Evolutionary conservation across 1,140 invertebrate genomes (phyloP).

Genomic region (Bursaphelenchus mucronatus): DNA sequence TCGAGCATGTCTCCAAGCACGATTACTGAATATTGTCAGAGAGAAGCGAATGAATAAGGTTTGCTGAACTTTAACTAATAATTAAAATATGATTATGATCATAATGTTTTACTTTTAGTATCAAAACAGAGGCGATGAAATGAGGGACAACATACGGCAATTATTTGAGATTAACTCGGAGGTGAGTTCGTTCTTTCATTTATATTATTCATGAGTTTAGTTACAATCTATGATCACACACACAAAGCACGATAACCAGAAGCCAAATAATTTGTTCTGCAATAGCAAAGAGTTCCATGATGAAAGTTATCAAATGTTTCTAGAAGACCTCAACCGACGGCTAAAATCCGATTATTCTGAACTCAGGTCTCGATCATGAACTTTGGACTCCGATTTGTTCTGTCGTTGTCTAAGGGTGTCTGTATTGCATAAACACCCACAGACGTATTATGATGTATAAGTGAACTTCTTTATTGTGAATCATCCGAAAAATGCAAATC

Average conservation of each 20-base stretch:
- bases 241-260: neutral
- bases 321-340: neutral
- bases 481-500: too few species aligned
- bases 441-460: too few species aligned
- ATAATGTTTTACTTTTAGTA: neutral
- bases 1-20: neutral
- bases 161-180: conserved; percentile 5
- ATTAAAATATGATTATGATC: neutral
- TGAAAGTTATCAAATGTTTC: neutral
- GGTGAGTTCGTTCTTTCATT: neutral
- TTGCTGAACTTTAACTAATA: neutral
- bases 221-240: conserved; percentile 10
- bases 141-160: conserved; percentile 9
- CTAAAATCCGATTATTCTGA: too few species aligned
- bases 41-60: neutral
- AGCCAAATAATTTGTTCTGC: conserved; percentile 3
- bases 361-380: too few species aligned
- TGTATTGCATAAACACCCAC: too few species aligned
- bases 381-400: too few species aligned
- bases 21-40: neutral
- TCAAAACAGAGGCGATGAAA: conserved; percentile 12
- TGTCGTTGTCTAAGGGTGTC: too few species aligned
- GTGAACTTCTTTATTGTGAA: too few species aligned
- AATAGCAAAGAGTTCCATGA: conserved; percentile 7
- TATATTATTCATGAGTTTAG: conserved; percentile 15